These are phyloP conservation scores for Acanthosepion lycidas DNA, from an alignment of 2,888 invertebrate genomes.

Conservation along the genomic window DNA sequence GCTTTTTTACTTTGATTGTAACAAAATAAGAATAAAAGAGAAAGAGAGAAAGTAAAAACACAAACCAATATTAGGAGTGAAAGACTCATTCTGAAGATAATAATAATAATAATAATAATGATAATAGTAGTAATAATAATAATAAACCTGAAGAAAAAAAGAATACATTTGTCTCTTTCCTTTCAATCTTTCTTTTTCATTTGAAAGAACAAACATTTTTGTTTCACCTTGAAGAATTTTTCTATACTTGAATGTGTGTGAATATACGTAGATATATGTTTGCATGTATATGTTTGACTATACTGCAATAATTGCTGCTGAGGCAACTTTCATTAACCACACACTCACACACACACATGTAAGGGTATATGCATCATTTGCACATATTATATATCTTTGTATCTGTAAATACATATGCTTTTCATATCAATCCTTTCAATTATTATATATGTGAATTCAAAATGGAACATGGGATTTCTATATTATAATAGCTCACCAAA, in stretches of 20 bases:
- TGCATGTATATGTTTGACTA: background rate
- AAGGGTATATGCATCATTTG: background rate
- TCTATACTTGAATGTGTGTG: background rate
- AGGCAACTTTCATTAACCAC: background rate
- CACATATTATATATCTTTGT: background rate
- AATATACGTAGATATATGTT: background rate
- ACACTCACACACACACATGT: background rate
- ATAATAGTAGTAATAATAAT: background rate
- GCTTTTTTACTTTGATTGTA: background rate
- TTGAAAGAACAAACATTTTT: background rate
- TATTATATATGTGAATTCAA: background rate
- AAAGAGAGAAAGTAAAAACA: constrained; percentile 33
- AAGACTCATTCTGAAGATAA: background rate
- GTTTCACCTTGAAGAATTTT: background rate
- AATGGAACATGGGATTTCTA: background rate
- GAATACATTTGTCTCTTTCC: background rate
- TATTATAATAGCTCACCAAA: background rate
- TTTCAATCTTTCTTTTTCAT: background rate
- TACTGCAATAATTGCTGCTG: background rate
- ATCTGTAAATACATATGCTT: background rate
- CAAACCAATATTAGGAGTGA: background rate
- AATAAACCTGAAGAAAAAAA: background rate
- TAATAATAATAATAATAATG: background rate
- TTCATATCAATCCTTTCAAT: background rate
- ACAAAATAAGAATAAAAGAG: background rate